Evolutionary conservation across 2,113 vertebrate species (phyloP), one percentile per base, ranked within the genome.

Genomic region (Malurus alboscapulatus): DNA sequence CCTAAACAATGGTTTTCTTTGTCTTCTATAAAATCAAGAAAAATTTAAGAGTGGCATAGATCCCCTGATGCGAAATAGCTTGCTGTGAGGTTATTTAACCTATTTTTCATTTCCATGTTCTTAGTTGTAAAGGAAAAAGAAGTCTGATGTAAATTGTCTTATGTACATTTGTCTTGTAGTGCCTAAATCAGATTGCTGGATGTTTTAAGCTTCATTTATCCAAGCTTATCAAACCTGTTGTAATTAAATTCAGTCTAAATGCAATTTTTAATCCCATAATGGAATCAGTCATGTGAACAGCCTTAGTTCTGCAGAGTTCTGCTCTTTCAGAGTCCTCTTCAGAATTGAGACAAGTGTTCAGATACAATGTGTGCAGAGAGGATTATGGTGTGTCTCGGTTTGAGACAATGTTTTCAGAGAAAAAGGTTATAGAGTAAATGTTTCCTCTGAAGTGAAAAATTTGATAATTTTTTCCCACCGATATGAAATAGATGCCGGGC

Each of bases 231-330:
- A 93, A 69, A 62, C 47, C 42, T 88, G 5, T 71, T 90, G 51
- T 82, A 90, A 83, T 58, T 79, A 88, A 93, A 93, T 91, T 55
- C 32, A 50, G 62, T 85, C 50, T 77, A 93, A 94, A 85, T 58
- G 47, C 32, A 66, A 12, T 93, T 92, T 95, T 83, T 93, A 86
- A 91, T 96, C 90, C 88, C 20, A 79, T 93, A 90, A 90, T 93
- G 58, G 68, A 85, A 69, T 92, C 92, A 92, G 72, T 83, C 82
- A 83, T 84, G 62, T 85, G 82, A 68, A 69, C 67, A 93, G 67
- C 44, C 38, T 85, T 88, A 93, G 58, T 87, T 92, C 71, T 78
- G 30, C 3, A 3, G 66, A 61, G 32, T 57, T 79, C 32, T 82
- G 21, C 58, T 91, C n/a, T 73, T 83, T 66, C 32, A 30, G 62